Percentiles rank a stretch among this genome's conserved stretches.
Conservation (phyloP, 2,797 vertebrate species). For the Syngnathus acus region DNA sequence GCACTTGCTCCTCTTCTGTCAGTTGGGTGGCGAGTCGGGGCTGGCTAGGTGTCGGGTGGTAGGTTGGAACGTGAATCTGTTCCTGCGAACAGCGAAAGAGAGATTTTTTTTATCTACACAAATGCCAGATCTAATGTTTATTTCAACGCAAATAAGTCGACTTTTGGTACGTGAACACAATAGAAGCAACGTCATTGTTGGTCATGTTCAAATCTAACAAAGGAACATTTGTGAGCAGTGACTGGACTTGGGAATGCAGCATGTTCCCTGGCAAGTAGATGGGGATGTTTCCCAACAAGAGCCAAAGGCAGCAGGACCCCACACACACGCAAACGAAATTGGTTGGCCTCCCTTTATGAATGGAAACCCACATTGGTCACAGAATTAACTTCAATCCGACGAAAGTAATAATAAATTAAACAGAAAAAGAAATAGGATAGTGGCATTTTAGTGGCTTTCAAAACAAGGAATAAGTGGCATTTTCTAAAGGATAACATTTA, state of each 20-base stretch:
- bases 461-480: background rate
- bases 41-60: constrained; percentile 81
- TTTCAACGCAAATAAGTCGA: background rate
- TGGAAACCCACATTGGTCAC: too few species aligned
- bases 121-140: background rate
- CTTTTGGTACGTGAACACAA: background rate
- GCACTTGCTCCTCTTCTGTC: constrained; percentile 82
- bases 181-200: background rate
- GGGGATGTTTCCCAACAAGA: background rate
- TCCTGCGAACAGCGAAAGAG: constrained; percentile 56
- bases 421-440: too few species aligned
- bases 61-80: constrained; percentile 74
- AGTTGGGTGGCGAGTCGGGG: constrained; percentile 78
- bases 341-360: too few species aligned
- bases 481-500: background rate
- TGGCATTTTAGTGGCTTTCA: background rate
- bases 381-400: too few species aligned
- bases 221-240: background rate
- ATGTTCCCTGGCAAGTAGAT: constrained; percentile 1
- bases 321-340: too few species aligned
- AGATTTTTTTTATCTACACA: background rate
- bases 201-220: background rate
- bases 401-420: too few species aligned
- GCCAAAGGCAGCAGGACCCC: background rate
- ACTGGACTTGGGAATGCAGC: background rate